Base-by-base conservation (phyloP, 2,888 invertebrate species). In the Pseudeuparius sepicola region DNA sequence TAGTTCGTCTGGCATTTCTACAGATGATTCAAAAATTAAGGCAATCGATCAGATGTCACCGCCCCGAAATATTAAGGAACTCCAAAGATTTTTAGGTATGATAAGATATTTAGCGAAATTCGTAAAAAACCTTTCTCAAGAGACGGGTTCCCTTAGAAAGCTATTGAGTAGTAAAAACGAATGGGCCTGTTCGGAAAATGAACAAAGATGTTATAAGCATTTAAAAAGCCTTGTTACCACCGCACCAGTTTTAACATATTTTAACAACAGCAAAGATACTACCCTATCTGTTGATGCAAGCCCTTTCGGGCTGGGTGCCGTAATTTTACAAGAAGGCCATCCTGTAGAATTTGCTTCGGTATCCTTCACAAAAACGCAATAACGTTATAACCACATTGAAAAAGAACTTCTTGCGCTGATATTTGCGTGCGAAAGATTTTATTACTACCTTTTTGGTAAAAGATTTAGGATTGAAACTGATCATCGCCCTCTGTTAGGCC, bases 71-170 rank as follows among this genome's bases (percentile, higher is more conserved):
- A 46, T 41, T 29, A 42, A 44, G 31, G 48, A 49, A n/a, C 20
- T 54, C 5, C 41, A 49, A 37, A 34, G 44, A 13, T 43, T 55
- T 10, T 33, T 52, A 14, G 52, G 53, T 6, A 39, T 54, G 31
- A 37, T 48, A 5, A 51, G 45, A n/a, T 52, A 51, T 39, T 27
- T 51, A 4, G 28, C 42, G 15, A 46, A 46, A 42, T 54, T 47
- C 39, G 43, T 54, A 14, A 42, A 42, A 24, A 49, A 49, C 32
- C 38, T 49, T n/a, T 44, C 52, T 11, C 35, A 43, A 4, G 23
- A 40, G 24, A 50, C 45, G 25, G 31, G 38, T 25, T 39, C 44
- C 2, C 33, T 51, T 11, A 41, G 45, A 36, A 20, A 20, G n/a
- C 20, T 20, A 7, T 20, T n/a, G n/a, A 20, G 20, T 20, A n/a